Conservation (phyloP, 2,888 invertebrate genomes). For the Chloroclysta siterata region DNA sequence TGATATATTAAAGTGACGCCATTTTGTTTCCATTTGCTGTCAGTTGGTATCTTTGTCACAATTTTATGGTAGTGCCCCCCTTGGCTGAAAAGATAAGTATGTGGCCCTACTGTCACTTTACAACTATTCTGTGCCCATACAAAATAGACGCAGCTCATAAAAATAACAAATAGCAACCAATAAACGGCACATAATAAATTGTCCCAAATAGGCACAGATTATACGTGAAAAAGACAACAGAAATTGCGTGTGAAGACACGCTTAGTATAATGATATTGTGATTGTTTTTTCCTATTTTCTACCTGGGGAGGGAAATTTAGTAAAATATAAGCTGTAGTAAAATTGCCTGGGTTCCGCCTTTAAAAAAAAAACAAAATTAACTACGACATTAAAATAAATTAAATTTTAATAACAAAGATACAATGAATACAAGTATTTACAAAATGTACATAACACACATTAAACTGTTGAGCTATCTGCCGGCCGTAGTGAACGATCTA, state of each 20-base stretch:
- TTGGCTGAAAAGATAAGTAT: neutral
- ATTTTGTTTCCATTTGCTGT: no score
- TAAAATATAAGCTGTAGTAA: slow-evolving; percentile 23
- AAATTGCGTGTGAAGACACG: slow-evolving; percentile 66
- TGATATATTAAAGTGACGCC: no score
- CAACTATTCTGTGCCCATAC: slow-evolving; percentile 4
- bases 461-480: no score
- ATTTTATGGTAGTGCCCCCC: neutral
- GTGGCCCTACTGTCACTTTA: neutral
- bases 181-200: slow-evolving; percentile 46
- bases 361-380: no score
- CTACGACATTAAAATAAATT: no score
- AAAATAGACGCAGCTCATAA: slow-evolving; percentile 35
- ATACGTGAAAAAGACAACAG: slow-evolving; percentile 46
- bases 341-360: slow-evolving; percentile 29
- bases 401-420: no score
- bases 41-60: no score
- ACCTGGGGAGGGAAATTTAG: slow-evolving; percentile 47
- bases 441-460: no score
- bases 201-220: slow-evolving; percentile 43
- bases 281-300: slow-evolving; percentile 61
- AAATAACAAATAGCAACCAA: slow-evolving; percentile 45
- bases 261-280: slow-evolving; percentile 67
- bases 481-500: no score
- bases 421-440: no score